Evolutionary conservation across 2,888 invertebrate genomes (phyloP).

Genomic region (Parapristionchus giblindavisi): DNA sequence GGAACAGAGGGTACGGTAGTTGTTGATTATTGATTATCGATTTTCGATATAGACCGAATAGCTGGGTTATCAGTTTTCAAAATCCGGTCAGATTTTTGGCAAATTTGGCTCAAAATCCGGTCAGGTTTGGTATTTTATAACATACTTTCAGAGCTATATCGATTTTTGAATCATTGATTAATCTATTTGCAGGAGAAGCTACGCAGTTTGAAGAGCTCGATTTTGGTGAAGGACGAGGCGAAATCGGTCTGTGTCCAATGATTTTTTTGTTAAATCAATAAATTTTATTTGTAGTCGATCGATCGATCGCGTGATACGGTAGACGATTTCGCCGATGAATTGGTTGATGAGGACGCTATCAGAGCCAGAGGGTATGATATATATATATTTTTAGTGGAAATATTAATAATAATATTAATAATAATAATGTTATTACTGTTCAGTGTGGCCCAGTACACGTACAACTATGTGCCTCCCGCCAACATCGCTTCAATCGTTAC

Average conservation of each 20-base stretch:
- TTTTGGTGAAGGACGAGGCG: conserved; percentile 4
- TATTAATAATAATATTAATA: background rate
- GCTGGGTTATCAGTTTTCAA: no score
- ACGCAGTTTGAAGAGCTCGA: background rate
- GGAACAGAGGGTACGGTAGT: conserved; percentile 15
- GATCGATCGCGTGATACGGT: background rate
- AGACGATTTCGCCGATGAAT: background rate
- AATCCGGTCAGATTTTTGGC: no score
- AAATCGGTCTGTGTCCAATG: background rate
- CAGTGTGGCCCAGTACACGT: conserved; percentile 50
- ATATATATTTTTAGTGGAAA: background rate
- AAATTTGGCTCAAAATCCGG: no score
- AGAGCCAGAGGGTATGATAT: conserved; percentile 59
- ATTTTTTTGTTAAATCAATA: background rate
- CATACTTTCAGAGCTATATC: background rate
- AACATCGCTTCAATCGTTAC: conserved; percentile 33
- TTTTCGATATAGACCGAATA: no score
- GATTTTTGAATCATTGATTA: background rate
- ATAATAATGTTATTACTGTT: no score
- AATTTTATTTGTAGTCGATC: background rate
- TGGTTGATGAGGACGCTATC: conserved; percentile 59
- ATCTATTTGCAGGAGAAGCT: conserved; percentile 26
- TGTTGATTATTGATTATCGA: no score
- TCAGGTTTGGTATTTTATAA: background rate
- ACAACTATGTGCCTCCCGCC: conserved; percentile 48